Evolutionary conservation across 2,888 invertebrate species (phyloP), one percentile per base, ranked within the genome.

Genomic region (Drosophila nigricruria): DNA sequence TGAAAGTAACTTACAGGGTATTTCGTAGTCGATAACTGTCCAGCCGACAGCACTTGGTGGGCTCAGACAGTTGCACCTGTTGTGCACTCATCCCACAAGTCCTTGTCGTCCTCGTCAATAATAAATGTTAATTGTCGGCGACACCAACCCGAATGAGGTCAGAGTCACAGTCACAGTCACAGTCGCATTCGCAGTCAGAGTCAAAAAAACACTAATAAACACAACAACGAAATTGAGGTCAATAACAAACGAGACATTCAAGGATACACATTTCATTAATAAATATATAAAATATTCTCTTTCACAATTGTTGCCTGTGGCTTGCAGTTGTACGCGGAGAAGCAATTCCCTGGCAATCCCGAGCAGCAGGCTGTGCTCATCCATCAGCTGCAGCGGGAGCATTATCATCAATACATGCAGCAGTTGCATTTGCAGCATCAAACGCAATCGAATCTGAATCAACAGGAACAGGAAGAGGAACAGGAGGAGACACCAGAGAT

Each of bases 351-450:
- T 0, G 96, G 95, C 3, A 96, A 96, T 92, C 96, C 96, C 1
- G 97, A 97, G 82, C 96, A 99, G 94, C 99, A 99, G 94, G 98
- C 97, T 0, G 95, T 97, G 45, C 94, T 99, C 30, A 97, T 99
- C 66, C 94, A 96, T 63, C 99, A 99, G 91, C 94, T 99, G 50
- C 99, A 99, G 93, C 99, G 99, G 86, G 98, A 99, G 91, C 99
- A 99, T 93, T 99, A 98, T 92, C 98, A 98, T 91, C 99, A 99
- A 91, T 99, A 99, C 92, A 98, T 99, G 95, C 97, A 98, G 88
- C 99, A 99, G 92, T 94, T 99, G 42, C 96, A 95, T 61, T 72
- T 92, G 76, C 92, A 92, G 75, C 91, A 79, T 50, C 91, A 79
- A 60, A 82, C 70, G 30, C 83, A 67, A 47, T 6, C 42, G 5